These are phyloP conservation scores for Clusia tigrina DNA, from an alignment of 2,888 invertebrate genomes.

Conservation along the genomic window DNA sequence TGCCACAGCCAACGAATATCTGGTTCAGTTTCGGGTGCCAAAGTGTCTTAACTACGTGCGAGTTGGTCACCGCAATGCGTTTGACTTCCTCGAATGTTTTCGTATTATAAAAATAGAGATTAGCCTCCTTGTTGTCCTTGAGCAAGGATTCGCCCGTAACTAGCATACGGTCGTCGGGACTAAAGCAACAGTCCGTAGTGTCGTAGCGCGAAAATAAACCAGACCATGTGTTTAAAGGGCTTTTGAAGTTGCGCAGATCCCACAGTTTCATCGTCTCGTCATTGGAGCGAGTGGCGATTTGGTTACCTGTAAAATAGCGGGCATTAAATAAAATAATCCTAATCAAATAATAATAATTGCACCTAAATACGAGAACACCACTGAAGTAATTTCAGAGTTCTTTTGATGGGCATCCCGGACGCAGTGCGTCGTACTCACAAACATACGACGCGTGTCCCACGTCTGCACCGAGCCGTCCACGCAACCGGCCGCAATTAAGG, in stretches of 20 bases:
- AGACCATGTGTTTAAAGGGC: slow-evolving; percentile 74
- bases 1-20: slow-evolving; percentile 90
- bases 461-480: slow-evolving; percentile 87
- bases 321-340: background rate
- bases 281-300: slow-evolving; percentile 80
- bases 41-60: slow-evolving; percentile 84
- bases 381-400: slow-evolving; percentile 81
- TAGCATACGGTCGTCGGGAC: slow-evolving; percentile 90
- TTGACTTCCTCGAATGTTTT: slow-evolving; percentile 78
- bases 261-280: slow-evolving; percentile 96
- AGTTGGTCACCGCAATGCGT: slow-evolving; percentile 78
- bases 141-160: slow-evolving; percentile 87
- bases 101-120: slow-evolving; percentile 81
- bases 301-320: slow-evolving; percentile 38
- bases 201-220: slow-evolving; percentile 85
- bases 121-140: slow-evolving; percentile 73
- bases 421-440: slow-evolving; percentile 84
- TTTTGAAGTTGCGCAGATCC: slow-evolving; percentile 87
- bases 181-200: slow-evolving; percentile 77
- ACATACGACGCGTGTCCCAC: slow-evolving; percentile 94
- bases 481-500: slow-evolving; percentile 89
- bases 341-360: slow-evolving; percentile 17
- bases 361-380: slow-evolving; percentile 89
- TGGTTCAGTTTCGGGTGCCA: slow-evolving; percentile 99
- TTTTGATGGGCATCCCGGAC: slow-evolving; percentile 82